phyloP scores from a whole-genome alignment of 2,888 invertebrate genomes.

The Eledone cirrhosa region DNA sequence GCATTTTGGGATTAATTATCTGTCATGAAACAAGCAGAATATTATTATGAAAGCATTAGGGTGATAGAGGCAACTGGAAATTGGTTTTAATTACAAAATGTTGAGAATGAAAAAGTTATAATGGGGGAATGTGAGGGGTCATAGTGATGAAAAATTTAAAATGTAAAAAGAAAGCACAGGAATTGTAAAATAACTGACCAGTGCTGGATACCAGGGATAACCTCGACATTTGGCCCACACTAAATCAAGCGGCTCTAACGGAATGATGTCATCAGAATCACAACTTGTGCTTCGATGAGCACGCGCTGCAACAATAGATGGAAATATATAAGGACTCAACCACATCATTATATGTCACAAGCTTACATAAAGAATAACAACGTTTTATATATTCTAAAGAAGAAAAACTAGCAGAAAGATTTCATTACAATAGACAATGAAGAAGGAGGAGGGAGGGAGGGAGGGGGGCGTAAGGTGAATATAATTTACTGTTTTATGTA shows the following conservation, averaged over 20 bases:
- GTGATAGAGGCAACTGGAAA: neutral
- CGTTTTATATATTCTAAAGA: no score
- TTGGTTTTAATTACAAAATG: neutral
- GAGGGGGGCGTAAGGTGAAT: no score
- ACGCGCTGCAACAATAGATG: slow-evolving; percentile 41
- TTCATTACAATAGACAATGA: no score
- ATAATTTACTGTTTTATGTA: no score
- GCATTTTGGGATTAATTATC: slow-evolving; percentile 94
- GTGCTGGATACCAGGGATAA: slow-evolving; percentile 96
- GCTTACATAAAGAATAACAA: no score
- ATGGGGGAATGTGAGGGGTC: neutral
- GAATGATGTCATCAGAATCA: slow-evolving; percentile 64
- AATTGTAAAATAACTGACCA: slow-evolving; percentile 69
- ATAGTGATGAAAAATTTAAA: neutral
- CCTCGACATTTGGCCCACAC: slow-evolving; percentile 98
- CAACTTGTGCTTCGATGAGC: slow-evolving; percentile 55
- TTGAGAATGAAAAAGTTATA: neutral
- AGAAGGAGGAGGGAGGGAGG: no score
- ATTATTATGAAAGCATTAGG: neutral
- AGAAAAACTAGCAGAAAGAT: no score
- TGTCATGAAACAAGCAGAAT: slow-evolving; percentile 41
- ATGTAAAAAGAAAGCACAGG: neutral
- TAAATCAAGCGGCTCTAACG: slow-evolving; percentile 84
- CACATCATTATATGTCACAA: neutral
- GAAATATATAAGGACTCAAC: no score